Evolutionary conservation across 2,113 vertebrate genomes (phyloP), one percentile per base, ranked within the genome.

Genomic region (Lampris megalopsis): DNA sequence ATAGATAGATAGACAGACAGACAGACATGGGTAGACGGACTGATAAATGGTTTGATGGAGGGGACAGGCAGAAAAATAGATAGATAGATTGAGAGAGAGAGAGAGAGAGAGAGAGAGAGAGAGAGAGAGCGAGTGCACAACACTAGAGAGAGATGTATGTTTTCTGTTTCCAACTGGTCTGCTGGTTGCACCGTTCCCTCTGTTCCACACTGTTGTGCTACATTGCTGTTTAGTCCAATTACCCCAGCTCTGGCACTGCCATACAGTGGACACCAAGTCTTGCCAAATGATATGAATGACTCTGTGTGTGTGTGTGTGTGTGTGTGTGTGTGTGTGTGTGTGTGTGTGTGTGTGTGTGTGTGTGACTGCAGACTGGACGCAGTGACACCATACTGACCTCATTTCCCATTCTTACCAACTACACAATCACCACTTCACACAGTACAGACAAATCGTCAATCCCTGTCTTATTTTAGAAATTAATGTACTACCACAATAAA

Each of bases 221-320:
- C 87, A 84, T 86, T 81, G 71, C 77, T 71, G 75, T 86, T 89
- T 77, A 80, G 88, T 88, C 90, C 87, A 91, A 86, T 92, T 91
- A 89, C 85, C 71, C 59, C 8, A 50, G 56, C 71, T 68, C 76
- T 88, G 91, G 81, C 78, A 83, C 63, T 41, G 38, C 71, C 64
- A 71, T 85, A 58, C 81, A 90, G 68, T 45, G 66, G 67, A 88
- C 74, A 73, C 71, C 81, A 79, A 86, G 86, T 86, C 70, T 86
- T 92, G 91, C 89, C 91, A 94, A 91, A 63, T 80, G 68, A 86
- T 83, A 85, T 89, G 89, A 92, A 93, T 89, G 88, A 87, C 58
- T 69, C 73, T 71, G 59, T 63, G 47, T 69, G 56, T 57, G 64
- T 72, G 73, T 70, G 63, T 77, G 68, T 77, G 43, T 73, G 69